phyloP scores from a whole-genome alignment of 2,888 invertebrate genomes.

The Phalangium opilio region DNA sequence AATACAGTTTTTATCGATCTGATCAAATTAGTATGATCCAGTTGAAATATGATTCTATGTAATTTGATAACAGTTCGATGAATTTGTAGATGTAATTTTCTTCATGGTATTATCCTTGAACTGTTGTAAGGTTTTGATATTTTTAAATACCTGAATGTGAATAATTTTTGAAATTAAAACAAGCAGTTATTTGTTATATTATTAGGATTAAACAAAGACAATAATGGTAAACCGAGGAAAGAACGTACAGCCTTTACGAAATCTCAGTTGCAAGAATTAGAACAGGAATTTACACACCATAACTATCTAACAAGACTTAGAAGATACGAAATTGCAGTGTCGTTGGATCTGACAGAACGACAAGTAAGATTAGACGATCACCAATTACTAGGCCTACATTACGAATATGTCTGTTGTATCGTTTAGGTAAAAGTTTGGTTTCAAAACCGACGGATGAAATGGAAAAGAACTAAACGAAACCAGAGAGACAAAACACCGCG shows the following conservation, averaged over 20 bases:
- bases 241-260: slow-evolving; percentile 90
- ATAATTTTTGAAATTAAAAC: too few species aligned
- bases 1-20: too few species aligned
- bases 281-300: slow-evolving; percentile 68
- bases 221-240: slow-evolving; percentile 38
- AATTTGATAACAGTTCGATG: too few species aligned
- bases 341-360: slow-evolving; percentile 73
- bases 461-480: slow-evolving; percentile 14
- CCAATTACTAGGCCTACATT: neutral
- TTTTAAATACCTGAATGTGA: too few species aligned
- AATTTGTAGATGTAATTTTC: too few species aligned
- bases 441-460: slow-evolving; percentile 21
- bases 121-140: too few species aligned
- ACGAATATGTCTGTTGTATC: neutral
- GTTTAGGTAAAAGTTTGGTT: slow-evolving; percentile 24
- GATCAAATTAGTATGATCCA: too few species aligned
- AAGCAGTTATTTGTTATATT: too few species aligned
- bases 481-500: slow-evolving; percentile 6
- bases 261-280: slow-evolving; percentile 66
- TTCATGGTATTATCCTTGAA: too few species aligned
- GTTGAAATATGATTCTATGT: too few species aligned
- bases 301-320: slow-evolving; percentile 80
- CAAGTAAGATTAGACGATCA: slow-evolving; percentile 57
- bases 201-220: slow-evolving; percentile 5
- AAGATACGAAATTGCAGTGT: slow-evolving; percentile 82